Evolutionary conservation across 1,140 invertebrate species (phyloP).

Genomic region (Hormaphis cornu): DNA sequence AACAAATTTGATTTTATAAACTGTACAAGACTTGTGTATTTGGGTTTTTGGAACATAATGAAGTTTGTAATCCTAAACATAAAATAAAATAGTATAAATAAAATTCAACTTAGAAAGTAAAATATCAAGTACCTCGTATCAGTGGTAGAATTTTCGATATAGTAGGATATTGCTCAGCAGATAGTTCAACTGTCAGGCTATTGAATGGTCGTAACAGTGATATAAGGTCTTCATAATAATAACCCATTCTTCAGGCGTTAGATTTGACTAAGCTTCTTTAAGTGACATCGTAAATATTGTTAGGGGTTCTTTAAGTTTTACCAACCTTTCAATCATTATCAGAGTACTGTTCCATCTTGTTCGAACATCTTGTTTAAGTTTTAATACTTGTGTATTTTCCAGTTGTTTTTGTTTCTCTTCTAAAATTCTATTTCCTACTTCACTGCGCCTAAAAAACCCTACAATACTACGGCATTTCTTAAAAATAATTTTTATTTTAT

Average conservation of each 20-base stretch:
- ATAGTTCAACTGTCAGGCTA: not conserved
- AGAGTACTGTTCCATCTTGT: constrained; percentile 1
- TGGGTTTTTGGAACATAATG: not conserved
- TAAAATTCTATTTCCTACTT: not conserved
- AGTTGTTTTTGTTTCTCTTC: not conserved
- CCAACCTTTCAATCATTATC: not conserved
- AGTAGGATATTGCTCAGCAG: constrained; percentile 7
- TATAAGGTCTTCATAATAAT: not conserved
- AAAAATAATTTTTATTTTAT: not conserved
- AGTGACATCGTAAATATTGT: not conserved
- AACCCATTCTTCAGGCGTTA: not conserved
- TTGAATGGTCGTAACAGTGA: not conserved
- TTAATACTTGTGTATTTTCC: not conserved
- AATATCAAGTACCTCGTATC: not conserved
- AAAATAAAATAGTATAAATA: not conserved
- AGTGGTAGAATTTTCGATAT: constrained; percentile 4
- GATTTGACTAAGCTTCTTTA: not conserved
- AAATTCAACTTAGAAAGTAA: not conserved
- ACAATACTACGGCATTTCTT: not conserved
- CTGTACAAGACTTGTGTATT: not conserved
- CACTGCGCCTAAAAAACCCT: not conserved
- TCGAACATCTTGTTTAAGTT: not conserved
- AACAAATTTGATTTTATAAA: not conserved
- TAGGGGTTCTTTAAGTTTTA: not conserved
- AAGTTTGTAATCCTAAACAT: not conserved